Evolutionary conservation across 1,140 invertebrate genomes (phyloP).

Genomic region (Pseudachorutes palmiensis): DNA sequence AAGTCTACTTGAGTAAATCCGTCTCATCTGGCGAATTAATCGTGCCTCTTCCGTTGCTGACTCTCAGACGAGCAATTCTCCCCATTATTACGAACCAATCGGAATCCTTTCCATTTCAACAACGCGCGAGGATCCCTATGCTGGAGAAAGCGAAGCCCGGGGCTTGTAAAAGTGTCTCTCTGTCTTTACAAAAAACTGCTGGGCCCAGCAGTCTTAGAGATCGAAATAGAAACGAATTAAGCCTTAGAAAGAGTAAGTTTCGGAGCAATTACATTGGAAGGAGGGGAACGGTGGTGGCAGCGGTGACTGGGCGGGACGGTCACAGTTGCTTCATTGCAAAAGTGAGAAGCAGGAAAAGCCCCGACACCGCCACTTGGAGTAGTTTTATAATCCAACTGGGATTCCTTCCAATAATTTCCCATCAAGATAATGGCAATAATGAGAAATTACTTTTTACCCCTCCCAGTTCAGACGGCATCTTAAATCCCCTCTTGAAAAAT

Average conservation of each 20-base stretch:
- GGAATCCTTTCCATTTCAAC: background rate
- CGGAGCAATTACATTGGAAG: conserved; percentile 7
- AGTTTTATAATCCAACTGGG: conserved; percentile 38
- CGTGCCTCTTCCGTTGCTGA: conserved; percentile 13
- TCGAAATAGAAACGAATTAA: conserved; percentile 2
- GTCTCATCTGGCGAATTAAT: conserved; percentile 33
- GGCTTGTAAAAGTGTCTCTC: conserved; percentile 17
- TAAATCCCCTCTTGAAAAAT: background rate
- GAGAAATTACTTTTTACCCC: conserved; percentile 36
- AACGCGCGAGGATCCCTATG: background rate
- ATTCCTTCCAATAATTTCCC: conserved; percentile 39
- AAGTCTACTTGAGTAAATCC: conserved; percentile 20
- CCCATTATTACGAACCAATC: background rate
- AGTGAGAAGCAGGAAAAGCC: conserved; percentile 8
- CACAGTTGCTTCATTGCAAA: conserved; percentile 12
- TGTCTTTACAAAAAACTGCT: conserved; percentile 18
- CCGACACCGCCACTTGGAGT: background rate
- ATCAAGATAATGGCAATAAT: conserved; percentile 39
- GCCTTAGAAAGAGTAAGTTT: background rate
- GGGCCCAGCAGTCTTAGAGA: conserved; percentile 17
- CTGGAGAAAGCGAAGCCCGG: conserved; percentile 12
- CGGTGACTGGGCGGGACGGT: conserved; percentile 4
- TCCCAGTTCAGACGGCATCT: background rate
- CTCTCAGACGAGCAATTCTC: conserved; percentile 18
- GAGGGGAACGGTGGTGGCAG: too few relatives aligned